These are phyloP conservation scores for Drepana arcuata DNA, from an alignment of 1,140 invertebrate genomes.

Conservation along the genomic window DNA sequence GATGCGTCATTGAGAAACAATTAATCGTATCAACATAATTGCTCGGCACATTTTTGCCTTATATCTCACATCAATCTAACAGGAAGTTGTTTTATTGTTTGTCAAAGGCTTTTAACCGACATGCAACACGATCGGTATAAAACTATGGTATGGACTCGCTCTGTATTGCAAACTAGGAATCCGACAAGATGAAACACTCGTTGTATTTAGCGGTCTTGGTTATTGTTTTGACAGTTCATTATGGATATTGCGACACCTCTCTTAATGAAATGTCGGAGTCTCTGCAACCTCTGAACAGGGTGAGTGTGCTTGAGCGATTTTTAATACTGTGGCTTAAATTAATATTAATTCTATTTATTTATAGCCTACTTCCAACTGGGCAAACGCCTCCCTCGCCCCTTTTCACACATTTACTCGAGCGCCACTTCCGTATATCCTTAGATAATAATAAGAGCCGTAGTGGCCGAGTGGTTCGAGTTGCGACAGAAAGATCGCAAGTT, in stretches of 20 bases:
- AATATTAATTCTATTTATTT: too few relatives aligned
- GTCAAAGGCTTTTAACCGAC: constrained; percentile 30
- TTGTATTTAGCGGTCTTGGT: constrained; percentile 30
- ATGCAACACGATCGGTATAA: constrained; percentile 38
- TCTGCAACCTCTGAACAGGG: too few relatives aligned
- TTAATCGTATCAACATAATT: constrained; percentile 34
- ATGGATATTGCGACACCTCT: not conserved
- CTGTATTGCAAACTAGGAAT: constrained; percentile 15
- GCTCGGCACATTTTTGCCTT: constrained; percentile 17
- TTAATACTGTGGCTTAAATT: too few relatives aligned
- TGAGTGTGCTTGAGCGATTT: too few relatives aligned
- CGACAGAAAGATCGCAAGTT: too few relatives aligned
- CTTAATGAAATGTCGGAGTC: too few relatives aligned
- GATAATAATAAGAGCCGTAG: too few relatives aligned
- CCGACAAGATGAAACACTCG: constrained; percentile 34
- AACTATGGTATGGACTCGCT: constrained; percentile 13
- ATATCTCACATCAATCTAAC: constrained; percentile 25
- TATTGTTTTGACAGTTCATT: not conserved
- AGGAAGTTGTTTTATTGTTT: constrained; percentile 52
- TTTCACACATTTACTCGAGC: too few relatives aligned
- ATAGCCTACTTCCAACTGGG: too few relatives aligned
- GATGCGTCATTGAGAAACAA: constrained; percentile 27
- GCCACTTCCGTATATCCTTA: too few relatives aligned
- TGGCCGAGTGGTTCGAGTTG: too few relatives aligned
- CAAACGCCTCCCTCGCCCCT: too few relatives aligned